Conservation (phyloP, 2,888 invertebrate genomes). For the Tinea semifulvella region DNA sequence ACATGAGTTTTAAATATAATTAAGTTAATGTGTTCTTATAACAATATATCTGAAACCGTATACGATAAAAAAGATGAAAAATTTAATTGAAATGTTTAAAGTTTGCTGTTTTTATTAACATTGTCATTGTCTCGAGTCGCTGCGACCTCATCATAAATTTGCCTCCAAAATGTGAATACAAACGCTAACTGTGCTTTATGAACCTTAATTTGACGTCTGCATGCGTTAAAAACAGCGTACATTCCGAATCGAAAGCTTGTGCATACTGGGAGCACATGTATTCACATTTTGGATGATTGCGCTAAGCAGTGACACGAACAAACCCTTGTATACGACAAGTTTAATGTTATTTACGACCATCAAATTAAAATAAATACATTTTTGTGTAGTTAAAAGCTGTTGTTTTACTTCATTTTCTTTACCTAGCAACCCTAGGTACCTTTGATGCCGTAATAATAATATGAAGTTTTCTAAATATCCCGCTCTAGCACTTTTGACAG, state of each 20-base stretch:
- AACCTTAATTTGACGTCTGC: no score
- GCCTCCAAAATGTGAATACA: no score
- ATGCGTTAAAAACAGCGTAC: no score
- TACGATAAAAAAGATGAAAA: constrained; percentile 51
- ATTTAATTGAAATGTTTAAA: constrained; percentile 38
- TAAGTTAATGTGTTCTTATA: constrained; percentile 61
- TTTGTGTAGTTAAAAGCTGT: constrained; percentile 57
- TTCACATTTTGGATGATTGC: no score
- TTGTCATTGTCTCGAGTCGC: constrained; percentile 35
- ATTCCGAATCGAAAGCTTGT: no score
- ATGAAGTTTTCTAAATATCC: no score
- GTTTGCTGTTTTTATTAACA: constrained; percentile 34
- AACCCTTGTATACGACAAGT: constrained; percentile 58
- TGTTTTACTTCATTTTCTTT: constrained; percentile 30
- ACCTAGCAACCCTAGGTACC: no score
- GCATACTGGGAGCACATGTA: no score
- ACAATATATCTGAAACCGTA: constrained; percentile 66
- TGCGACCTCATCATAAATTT: constrained; percentile 17
- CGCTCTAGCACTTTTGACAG: no score
- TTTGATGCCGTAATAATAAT: no score
- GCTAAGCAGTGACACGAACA: constrained; percentile 1
- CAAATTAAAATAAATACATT: constrained; percentile 62
- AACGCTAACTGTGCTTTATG: no score
- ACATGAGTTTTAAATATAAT: constrained; percentile 37
- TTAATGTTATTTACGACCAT: constrained; percentile 62